Base-by-base conservation (phyloP, 2,888 invertebrate genomes). In the Gibbula magus region DNA sequence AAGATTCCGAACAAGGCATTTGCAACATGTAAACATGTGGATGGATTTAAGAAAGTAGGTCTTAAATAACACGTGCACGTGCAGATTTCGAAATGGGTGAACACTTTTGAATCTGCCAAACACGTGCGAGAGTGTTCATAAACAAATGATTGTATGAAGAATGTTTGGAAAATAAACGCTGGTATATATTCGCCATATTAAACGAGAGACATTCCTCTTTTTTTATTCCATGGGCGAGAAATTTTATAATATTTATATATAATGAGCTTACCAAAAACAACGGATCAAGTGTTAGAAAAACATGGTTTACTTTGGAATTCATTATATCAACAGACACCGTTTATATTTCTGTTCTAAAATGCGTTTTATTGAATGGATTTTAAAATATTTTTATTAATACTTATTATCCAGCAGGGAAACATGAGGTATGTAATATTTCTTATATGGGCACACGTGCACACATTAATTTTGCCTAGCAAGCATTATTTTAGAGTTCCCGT, bases 11-110 rank as follows among this genome's bases (percentile, higher is more conserved):
- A 16, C 70, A 39, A 32, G 32, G 70, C 29, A 39, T 39, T 32
- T 29, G 70, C 13, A 35, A 70, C 20, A 39, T 70, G 70, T 70
- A 70, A 70, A 70, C 70, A 70, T 32, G 10, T 35, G 35, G 20
- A 70, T 35, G 13, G 70, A 3, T 70, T 70, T 39, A 39, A 70
- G 35, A 35, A 70, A 70, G 70, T 70, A 20, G 70, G 32, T 32
- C 39, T 70, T 70, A 35, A 70, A 39, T 70, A 70, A 70, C 70
- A 35, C 25, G 16, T 35, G 70, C 70, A 70, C 70, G 70, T 70
- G 70, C 70, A 70, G 32, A 70, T 10, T 70, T 39, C n/a, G 70
- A 70, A 70, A 39, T 70, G 70, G 70, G 70, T 35, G 70, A 70
- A 35, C 39, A 70, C 70, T 35, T 70, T 35, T 35, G 20, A 70